Evolutionary conservation across 2,888 invertebrate species (phyloP).

Genomic region (Torymus tubicola): DNA sequence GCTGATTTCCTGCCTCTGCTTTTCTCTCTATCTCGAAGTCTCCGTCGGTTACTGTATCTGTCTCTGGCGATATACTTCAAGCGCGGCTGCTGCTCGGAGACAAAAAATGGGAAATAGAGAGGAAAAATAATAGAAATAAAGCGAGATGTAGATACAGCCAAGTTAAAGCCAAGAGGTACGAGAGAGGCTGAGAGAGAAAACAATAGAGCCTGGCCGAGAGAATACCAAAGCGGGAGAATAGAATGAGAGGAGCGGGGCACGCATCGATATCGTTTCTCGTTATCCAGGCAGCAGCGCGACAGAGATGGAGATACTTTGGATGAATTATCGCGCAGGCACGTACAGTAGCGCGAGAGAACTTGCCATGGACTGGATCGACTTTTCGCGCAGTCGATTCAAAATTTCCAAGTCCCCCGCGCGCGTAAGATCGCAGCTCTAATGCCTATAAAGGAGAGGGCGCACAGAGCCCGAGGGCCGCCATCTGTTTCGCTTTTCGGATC

Average conservation of each 20-base stretch:
- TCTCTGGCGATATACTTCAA: background rate
- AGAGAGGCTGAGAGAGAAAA: constrained; percentile 16
- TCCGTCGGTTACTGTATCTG: constrained; percentile 14
- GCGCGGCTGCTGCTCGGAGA: background rate
- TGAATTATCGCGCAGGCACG: constrained; percentile 35
- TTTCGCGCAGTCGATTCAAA: constrained; percentile 42
- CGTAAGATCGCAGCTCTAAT: background rate
- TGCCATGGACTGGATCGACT: constrained; percentile 4
- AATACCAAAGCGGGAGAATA: background rate
- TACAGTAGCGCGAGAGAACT: background rate
- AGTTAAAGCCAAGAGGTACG: constrained; percentile 4
- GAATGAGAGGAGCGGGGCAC: background rate
- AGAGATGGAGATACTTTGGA: background rate
- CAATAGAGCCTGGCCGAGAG: constrained; percentile 8
- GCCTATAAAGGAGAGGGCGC: constrained; percentile 54
- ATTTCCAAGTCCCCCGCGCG: constrained; percentile 26
- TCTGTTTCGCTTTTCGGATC: constrained; percentile 68
- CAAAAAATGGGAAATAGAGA: background rate
- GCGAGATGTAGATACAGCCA: background rate
- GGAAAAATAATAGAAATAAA: constrained; percentile 31
- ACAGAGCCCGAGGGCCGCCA: constrained; percentile 72
- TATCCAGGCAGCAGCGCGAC: constrained; percentile 24
- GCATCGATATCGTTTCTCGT: constrained; percentile 43
- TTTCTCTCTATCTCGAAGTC: constrained; percentile 40
- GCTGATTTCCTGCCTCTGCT: constrained; percentile 56